Evolutionary conservation across 2,888 invertebrate genomes (phyloP).

Genomic region (Lydus trimaculatus): DNA sequence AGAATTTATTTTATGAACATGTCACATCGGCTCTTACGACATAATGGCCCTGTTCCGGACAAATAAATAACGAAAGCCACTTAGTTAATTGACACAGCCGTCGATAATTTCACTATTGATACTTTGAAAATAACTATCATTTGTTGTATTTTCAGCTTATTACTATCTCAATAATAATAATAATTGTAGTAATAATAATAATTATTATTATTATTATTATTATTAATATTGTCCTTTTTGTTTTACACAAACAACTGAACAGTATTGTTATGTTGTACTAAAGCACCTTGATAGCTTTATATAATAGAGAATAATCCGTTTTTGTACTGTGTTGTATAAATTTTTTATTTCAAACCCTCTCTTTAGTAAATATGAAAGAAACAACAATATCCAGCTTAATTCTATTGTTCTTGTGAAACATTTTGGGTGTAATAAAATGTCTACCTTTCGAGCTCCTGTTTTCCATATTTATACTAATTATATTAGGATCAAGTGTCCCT

Average conservation of each 20-base stretch:
- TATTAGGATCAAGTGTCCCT: conserved; percentile 3
- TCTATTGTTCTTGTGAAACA: background rate
- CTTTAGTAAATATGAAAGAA: background rate
- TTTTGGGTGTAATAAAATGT: background rate
- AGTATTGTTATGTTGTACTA: background rate
- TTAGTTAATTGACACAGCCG: background rate
- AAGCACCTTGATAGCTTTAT: background rate
- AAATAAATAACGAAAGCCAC: background rate
- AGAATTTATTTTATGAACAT: conserved; percentile 40
- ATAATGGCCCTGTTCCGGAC: background rate
- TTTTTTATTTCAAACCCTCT: background rate
- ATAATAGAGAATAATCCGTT: background rate
- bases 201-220: background rate
- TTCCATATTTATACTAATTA: background rate
- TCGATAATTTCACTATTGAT: background rate
- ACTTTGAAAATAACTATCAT: too few relatives aligned
- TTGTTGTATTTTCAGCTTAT: too few relatives aligned
- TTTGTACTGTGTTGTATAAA: background rate
- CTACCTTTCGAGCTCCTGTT: background rate
- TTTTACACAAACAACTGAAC: background rate
- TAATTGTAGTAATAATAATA: too few relatives aligned
- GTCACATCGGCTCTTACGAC: background rate
- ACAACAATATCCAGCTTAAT: conserved; percentile 1
- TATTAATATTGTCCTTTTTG: background rate
- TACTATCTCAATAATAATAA: too few relatives aligned